These are phyloP conservation scores for Phainopepla nitens DNA, from an alignment of 2,113 vertebrate genomes.

Conservation along the genomic window DNA sequence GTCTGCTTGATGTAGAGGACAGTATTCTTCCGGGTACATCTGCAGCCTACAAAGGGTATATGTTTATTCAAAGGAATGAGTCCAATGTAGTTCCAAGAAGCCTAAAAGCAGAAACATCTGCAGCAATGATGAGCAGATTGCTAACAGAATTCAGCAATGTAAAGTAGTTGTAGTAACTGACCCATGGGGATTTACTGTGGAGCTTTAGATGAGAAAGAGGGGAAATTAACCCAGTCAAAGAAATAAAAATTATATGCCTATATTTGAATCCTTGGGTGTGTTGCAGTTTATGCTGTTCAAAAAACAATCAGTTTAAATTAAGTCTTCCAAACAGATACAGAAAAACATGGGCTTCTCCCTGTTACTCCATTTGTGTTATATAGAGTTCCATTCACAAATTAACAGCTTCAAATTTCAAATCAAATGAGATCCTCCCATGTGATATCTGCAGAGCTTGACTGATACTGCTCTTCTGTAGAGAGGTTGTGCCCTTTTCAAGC, in stretches of 20 bases:
- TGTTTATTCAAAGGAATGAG: conserved; percentile 21
- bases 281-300: background rate
- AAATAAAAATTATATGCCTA: background rate
- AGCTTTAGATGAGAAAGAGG: conserved; percentile 50
- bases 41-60: background rate
- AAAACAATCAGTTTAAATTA: conserved; percentile 17
- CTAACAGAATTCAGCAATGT: conserved; percentile 68
- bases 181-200: conserved; percentile 47
- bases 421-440: background rate
- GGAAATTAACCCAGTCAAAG: conserved; percentile 22
- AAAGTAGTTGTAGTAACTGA: conserved; percentile 64
- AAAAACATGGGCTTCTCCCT: background rate
- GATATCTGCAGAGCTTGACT: background rate
- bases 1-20: background rate
- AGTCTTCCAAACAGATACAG: conserved; percentile 1
- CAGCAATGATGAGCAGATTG: conserved; percentile 63
- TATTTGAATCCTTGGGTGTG: background rate
- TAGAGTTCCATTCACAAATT: background rate
- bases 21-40: background rate
- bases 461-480: background rate
- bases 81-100: conserved; percentile 56
- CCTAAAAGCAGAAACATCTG: conserved; percentile 70
- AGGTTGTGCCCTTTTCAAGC: background rate
- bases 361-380: background rate
- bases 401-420: background rate